These are phyloP conservation scores for Periphyllus acericola DNA, from an alignment of 2,888 invertebrate species.

Conservation along the genomic window DNA sequence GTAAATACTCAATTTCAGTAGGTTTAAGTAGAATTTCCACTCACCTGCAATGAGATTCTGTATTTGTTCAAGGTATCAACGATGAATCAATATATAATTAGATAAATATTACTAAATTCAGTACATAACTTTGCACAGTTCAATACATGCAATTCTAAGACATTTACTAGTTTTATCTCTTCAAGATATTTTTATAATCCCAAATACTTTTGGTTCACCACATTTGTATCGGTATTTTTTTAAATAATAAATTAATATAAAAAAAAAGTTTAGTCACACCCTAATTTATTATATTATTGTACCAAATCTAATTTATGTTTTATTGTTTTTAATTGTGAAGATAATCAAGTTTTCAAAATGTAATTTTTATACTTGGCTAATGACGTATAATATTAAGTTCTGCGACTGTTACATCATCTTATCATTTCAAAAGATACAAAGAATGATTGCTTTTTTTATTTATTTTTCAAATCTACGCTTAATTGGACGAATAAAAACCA, in stretches of 20 bases:
- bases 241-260: too few relatives aligned
- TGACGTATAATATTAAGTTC: too few relatives aligned
- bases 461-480: background rate
- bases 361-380: too few relatives aligned
- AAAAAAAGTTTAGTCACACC: too few relatives aligned
- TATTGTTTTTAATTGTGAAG: too few relatives aligned
- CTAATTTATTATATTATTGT: too few relatives aligned
- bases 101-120: constrained; percentile 33
- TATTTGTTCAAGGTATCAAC: background rate
- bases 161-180: background rate
- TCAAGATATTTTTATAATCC: background rate
- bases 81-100: constrained; percentile 28
- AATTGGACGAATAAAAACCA: background rate
- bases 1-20: constrained; percentile 30
- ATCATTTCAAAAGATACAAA: background rate
- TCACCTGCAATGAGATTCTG: constrained; percentile 38
- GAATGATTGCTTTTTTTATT: background rate
- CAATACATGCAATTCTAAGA: constrained; percentile 3
- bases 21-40: constrained; percentile 28
- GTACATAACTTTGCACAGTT: constrained; percentile 15
- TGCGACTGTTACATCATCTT: background rate
- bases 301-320: too few relatives aligned
- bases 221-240: constrained; percentile 26
- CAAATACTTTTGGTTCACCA: background rate
- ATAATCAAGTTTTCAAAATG: too few relatives aligned